Evolutionary conservation across 23 tunicate genomes (phyloP).

Genomic region (Halocynthia roretzi): DNA sequence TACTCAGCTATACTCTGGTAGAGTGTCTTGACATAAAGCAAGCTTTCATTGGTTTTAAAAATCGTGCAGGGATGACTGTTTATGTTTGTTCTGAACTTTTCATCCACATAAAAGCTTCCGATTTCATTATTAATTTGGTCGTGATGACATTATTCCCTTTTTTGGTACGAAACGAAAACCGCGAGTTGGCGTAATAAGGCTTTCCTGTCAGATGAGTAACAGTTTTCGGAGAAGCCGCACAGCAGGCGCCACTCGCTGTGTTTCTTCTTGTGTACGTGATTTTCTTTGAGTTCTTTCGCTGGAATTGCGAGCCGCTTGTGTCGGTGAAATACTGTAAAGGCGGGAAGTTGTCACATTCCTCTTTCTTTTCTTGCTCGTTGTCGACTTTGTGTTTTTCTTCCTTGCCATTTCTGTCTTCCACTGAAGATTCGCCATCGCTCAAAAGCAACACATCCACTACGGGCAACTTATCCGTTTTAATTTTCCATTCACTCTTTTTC

Average conservation of each 20-base stretch:
- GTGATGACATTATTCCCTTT: slow-evolving; percentile 14
- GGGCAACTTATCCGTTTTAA: background rate
- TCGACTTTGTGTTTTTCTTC: background rate
- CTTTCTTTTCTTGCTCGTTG: background rate
- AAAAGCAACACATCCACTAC: slow-evolving; percentile 6
- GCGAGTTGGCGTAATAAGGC: slow-evolving; percentile 2
- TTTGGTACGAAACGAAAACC: slow-evolving; percentile 3
- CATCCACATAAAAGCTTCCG: slow-evolving; percentile 6
- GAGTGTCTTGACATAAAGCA: too few relatives aligned
- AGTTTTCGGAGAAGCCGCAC: background rate
- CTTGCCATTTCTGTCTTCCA: background rate
- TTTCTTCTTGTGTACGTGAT: background rate
- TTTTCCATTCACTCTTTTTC: background rate
- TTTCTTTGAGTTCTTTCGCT: background rate
- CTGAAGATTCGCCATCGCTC: background rate
- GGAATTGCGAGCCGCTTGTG: background rate
- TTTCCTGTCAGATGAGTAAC: background rate
- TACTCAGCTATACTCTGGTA: too few relatives aligned
- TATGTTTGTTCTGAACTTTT: background rate
- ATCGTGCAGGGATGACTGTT: background rate
- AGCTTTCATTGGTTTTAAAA: background rate
- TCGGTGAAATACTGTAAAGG: background rate
- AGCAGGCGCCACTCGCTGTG: background rate
- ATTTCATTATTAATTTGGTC: slow-evolving; percentile 14
- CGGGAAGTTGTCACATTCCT: background rate